Evolutionary conservation across 2,113 vertebrate species (phyloP).

Genomic region (Onychorhynchus coronatus): DNA sequence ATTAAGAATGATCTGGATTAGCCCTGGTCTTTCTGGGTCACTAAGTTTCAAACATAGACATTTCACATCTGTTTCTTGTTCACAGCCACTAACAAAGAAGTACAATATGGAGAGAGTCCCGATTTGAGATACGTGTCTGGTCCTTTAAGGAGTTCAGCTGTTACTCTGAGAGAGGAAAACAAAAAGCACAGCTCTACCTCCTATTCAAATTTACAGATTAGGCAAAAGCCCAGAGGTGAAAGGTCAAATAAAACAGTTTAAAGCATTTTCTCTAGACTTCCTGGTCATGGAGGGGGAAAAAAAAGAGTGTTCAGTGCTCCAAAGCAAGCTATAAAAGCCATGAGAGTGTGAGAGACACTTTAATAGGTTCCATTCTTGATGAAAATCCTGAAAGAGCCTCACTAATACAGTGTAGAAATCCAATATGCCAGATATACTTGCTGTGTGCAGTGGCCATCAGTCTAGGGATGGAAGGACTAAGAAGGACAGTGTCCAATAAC

Average conservation of each 20-base stretch:
- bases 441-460: background rate
- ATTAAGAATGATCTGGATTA: conserved; percentile 62
- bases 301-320: background rate
- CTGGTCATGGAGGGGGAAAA: background rate
- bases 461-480: background rate
- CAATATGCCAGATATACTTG: background rate
- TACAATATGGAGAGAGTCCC: background rate
- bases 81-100: conserved; percentile 48
- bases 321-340: conserved; percentile 48
- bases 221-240: conserved; percentile 46
- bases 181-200: conserved; percentile 12
- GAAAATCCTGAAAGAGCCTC: conserved; percentile 44
- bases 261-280: conserved; percentile 60
- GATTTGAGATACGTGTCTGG: background rate
- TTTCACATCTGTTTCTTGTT: conserved; percentile 75
- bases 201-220: conserved; percentile 65
- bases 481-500: background rate
- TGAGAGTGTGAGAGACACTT: conserved; percentile 25
- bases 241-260: conserved; percentile 57
- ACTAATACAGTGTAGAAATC: background rate
- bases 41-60: conserved; percentile 20
- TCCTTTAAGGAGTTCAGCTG: conserved; percentile 28
- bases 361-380: conserved; percentile 67
- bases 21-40: conserved; percentile 61
- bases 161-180: background rate